phyloP scores from a whole-genome alignment of 2,113 vertebrate species.

The Psophia crepitans region DNA sequence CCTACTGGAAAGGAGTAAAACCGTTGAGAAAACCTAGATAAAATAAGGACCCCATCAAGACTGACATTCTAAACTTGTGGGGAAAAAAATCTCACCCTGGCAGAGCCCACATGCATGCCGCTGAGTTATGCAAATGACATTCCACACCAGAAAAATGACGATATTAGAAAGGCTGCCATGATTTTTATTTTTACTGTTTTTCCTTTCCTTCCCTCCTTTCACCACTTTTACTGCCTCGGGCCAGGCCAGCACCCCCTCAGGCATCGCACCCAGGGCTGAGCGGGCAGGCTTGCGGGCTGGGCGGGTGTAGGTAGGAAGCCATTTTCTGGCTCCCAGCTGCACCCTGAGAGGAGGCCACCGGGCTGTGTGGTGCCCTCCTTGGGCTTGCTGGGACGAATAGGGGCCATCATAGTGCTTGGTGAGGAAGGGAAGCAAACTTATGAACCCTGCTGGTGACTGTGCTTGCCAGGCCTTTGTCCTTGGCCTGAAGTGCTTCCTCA shows the following conservation, averaged over 20 bases:
- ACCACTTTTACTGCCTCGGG: neutral
- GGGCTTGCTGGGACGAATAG: neutral
- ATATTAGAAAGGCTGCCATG: neutral
- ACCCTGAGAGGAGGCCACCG: accelerated
- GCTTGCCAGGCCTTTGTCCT: neutral
- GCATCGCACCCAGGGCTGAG: too few relatives aligned
- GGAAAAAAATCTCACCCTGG: neutral
- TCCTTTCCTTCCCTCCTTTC: neutral
- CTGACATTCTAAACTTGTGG: neutral
- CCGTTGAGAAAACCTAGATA: neutral
- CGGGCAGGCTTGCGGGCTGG: neutral
- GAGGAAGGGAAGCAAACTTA: neutral
- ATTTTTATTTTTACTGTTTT: neutral
- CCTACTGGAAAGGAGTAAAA: neutral
- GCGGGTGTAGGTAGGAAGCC: neutral
- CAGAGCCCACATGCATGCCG: accelerated
- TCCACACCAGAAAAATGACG: neutral
- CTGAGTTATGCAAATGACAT: neutral
- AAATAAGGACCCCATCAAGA: neutral
- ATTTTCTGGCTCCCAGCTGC: neutral
- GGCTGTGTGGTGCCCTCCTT: too few relatives aligned
- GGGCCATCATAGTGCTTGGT: neutral
- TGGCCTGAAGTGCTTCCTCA: neutral
- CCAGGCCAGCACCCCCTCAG: neutral
- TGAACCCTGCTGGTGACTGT: accelerated